phyloP scores from a whole-genome alignment of 2,888 invertebrate genomes.

The Cephonodes hylas region DNA sequence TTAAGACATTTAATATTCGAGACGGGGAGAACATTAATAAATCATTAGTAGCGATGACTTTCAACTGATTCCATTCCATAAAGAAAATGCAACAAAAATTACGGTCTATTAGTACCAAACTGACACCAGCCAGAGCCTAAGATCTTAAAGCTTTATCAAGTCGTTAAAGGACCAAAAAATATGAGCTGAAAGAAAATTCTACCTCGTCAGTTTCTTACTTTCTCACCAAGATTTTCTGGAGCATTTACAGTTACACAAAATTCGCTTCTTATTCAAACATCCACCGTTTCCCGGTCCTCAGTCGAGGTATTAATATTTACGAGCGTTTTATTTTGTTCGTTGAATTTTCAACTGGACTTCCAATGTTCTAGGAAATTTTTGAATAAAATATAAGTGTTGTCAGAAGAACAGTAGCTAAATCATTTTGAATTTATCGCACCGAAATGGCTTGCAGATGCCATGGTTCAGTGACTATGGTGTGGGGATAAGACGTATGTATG shows the following conservation, averaged over 20 bases:
- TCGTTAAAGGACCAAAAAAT: too few species aligned
- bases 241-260: not conserved
- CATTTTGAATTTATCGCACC: not conserved
- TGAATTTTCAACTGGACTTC: not conserved
- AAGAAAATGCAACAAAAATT: too few species aligned
- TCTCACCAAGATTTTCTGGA: not conserved
- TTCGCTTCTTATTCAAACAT: slow-evolving; percentile 3
- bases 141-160: too few species aligned
- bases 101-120: too few species aligned
- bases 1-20: too few species aligned
- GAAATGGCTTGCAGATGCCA: not conserved
- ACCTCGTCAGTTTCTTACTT: too few species aligned
- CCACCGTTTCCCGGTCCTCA: not conserved
- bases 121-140: too few species aligned
- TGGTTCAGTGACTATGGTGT: not conserved
- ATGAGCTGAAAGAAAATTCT: too few species aligned
- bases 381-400: not conserved
- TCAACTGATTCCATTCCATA: too few species aligned
- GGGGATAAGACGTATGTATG: not conserved
- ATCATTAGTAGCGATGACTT: too few species aligned
- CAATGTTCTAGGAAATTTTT: not conserved
- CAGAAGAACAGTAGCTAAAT: not conserved
- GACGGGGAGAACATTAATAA: too few species aligned
- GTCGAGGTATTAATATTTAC: slow-evolving; percentile 4
- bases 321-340: slow-evolving; percentile 2